These are phyloP conservation scores for human (Homo sapiens) DNA, from an alignment of 2,113 vertebrate genomes.

Conservation along the genomic window GRCh38 chr12:10552001-10552500, in stretches of 20 bases:
- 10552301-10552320: neutral
- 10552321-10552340: neutral
- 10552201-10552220: neutral
- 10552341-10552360: neutral
- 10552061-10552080: neutral
- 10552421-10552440: neutral
- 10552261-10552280: neutral
- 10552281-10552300: neutral
- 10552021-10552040: neutral
- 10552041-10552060: neutral
- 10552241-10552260: neutral
- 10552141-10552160: neutral
- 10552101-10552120: neutral
- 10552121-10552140: neutral
- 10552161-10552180: neutral
- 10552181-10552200: neutral
- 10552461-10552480: neutral
- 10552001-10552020: neutral
- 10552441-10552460: neutral
- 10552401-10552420: neutral
- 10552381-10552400: neutral
- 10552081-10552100: neutral
- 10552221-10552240: neutral
- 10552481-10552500: neutral
- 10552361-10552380: neutral